phyloP scores from a whole-genome alignment of 1,140 invertebrate genomes.

The Zaprionus tsacasi region DNA sequence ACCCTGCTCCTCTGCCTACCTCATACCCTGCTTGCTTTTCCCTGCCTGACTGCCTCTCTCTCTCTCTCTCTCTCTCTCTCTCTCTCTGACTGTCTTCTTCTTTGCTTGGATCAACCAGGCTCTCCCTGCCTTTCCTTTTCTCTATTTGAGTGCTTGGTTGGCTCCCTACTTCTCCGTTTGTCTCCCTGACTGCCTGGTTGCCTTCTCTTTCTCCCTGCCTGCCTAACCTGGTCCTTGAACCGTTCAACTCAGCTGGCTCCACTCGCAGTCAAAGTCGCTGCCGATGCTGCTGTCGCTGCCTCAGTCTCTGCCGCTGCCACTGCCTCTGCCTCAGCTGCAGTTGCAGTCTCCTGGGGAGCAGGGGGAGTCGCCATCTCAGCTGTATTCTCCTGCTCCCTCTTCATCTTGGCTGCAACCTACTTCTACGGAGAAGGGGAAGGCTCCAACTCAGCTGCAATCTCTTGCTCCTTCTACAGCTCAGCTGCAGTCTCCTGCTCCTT shows the following conservation, averaged over 20 bases:
- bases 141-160: not conserved
- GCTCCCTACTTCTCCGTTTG: not conserved
- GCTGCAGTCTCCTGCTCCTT: slow-evolving; percentile 8
- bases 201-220: not conserved
- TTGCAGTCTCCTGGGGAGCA: not conserved
- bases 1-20: not conserved
- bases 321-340: slow-evolving; percentile 2
- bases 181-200: not conserved
- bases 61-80: too few relatives aligned
- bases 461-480: not conserved
- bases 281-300: not conserved
- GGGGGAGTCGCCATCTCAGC: too few relatives aligned
- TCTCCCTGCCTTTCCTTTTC: not conserved
- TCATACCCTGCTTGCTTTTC: not conserved
- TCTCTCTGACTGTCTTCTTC: too few relatives aligned
- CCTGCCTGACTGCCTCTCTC: not conserved
- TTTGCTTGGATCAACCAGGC: too few relatives aligned
- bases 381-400: too few relatives aligned
- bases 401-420: too few relatives aligned
- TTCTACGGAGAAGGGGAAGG: too few relatives aligned
- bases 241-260: slow-evolving; percentile 40
- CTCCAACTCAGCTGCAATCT: not conserved
- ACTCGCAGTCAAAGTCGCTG: slow-evolving; percentile 1
- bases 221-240: slow-evolving; percentile 69
- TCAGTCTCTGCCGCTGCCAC: not conserved